These are phyloP conservation scores for Dyspetes luteomarginatus DNA, from an alignment of 2,888 invertebrate genomes.

Conservation along the genomic window DNA sequence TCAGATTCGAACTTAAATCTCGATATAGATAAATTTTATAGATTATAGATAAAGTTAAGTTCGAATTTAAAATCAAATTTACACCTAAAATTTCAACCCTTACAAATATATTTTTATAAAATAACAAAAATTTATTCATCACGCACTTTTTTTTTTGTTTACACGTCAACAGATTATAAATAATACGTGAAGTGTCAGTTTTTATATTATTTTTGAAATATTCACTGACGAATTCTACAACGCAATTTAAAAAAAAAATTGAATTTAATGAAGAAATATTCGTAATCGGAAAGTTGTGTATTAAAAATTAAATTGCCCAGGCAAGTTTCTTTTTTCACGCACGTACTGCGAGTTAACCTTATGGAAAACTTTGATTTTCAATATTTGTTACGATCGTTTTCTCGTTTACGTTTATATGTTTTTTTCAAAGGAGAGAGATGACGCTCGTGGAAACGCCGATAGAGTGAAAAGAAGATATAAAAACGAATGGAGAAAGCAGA, in stretches of 20 bases:
- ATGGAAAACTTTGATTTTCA: constrained; percentile 48
- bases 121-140: too few species aligned
- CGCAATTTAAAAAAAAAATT: neutral
- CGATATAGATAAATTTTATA: too few species aligned
- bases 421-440: constrained; percentile 34
- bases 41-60: too few species aligned
- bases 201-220: too few species aligned
- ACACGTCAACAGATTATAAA: too few species aligned
- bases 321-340: constrained; percentile 23
- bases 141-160: too few species aligned
- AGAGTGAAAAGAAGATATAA: neutral
- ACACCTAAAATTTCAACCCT: too few species aligned
- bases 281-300: constrained; percentile 21
- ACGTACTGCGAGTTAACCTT: constrained; percentile 15
- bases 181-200: too few species aligned
- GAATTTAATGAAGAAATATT: too few species aligned
- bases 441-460: constrained; percentile 31
- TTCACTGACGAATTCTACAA: neutral
- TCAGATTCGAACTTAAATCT: too few species aligned
- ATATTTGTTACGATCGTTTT: constrained; percentile 47
- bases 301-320: constrained; percentile 45
- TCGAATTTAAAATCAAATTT: neutral
- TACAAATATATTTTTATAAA: too few species aligned
- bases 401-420: constrained; percentile 28
- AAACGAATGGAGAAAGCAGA: constrained; percentile 18